Evolutionary conservation across 2,797 vertebrate species (phyloP).

Genomic region (Sebastes oblongus): DNA sequence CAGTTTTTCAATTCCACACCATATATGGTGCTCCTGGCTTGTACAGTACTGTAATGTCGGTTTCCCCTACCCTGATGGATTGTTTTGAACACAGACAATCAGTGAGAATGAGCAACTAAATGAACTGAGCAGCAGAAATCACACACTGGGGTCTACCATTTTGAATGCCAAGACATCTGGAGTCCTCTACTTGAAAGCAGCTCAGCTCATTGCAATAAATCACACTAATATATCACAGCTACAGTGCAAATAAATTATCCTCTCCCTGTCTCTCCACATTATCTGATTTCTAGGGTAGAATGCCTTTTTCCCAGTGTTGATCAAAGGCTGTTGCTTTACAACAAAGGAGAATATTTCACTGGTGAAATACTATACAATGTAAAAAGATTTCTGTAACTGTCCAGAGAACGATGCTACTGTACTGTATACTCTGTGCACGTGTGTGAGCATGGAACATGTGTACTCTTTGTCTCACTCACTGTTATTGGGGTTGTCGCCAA

Average conservation of each 20-base stretch:
- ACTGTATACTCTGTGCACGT: no score
- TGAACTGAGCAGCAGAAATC: slow-evolving; percentile 48
- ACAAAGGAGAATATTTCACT: not conserved
- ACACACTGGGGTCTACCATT: slow-evolving; percentile 41
- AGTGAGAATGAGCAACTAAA: slow-evolving; percentile 57
- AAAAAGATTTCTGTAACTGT: not conserved
- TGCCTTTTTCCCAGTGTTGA: slow-evolving; percentile 24
- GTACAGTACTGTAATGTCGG: not conserved
- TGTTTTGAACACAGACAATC: slow-evolving; percentile 57
- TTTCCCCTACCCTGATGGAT: slow-evolving; percentile 41
- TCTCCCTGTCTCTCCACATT: slow-evolving; percentile 14
- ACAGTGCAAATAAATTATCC: slow-evolving; percentile 39
- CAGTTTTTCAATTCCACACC: slow-evolving; percentile 14
- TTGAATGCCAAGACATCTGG: slow-evolving; percentile 57
- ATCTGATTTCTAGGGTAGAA: slow-evolving; percentile 31
- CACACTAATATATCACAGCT: slow-evolving; percentile 50
- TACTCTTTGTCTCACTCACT: slow-evolving; percentile 88
- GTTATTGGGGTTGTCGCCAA: slow-evolving; percentile 97
- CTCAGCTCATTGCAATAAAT: slow-evolving; percentile 24
- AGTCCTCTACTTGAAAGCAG: slow-evolving; percentile 51
- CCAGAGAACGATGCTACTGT: not conserved
- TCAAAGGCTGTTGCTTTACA: slow-evolving; percentile 30
- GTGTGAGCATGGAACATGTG: not conserved
- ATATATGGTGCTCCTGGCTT: slow-evolving; percentile 15
- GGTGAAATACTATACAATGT: not conserved